Percentiles rank a stretch among this genome's conserved stretches.
Evolutionary conservation across 2,888 invertebrate species (phyloP).

Genomic region (Zootermopsis nevadensis): DNA sequence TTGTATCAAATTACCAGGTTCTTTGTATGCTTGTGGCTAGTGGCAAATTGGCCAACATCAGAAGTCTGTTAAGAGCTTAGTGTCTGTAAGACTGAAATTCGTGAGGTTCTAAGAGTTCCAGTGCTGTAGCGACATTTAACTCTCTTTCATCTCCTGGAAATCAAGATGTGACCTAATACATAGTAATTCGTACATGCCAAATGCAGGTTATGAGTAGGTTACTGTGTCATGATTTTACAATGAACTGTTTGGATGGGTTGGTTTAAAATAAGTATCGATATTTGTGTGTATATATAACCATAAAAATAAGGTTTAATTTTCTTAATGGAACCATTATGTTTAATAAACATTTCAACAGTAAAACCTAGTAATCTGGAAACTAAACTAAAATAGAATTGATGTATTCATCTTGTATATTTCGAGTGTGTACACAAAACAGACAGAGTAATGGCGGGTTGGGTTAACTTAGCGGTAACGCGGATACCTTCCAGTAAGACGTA

Average conservation of each 20-base stretch:
- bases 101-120: neutral
- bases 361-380: too few relatives aligned
- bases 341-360: neutral
- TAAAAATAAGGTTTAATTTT: neutral
- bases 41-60: too few relatives aligned
- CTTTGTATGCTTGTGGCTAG: too few relatives aligned
- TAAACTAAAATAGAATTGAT: neutral
- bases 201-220: neutral
- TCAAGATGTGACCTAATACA: neutral
- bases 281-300: neutral
- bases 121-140: neutral
- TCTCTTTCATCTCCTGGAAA: neutral
- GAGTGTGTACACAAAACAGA: neutral
- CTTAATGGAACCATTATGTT: neutral
- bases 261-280: neutral
- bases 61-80: too few relatives aligned
- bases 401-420: neutral
- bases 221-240: too few relatives aligned
- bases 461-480: too few relatives aligned
- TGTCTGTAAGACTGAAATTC: neutral
- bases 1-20: too few relatives aligned
- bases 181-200: neutral
- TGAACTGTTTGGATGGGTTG: neutral
- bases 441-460: neutral
- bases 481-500: too few relatives aligned